Evolutionary conservation across 2,797 vertebrate species (phyloP).

Genomic region (Melopsittacus undulatus): DNA sequence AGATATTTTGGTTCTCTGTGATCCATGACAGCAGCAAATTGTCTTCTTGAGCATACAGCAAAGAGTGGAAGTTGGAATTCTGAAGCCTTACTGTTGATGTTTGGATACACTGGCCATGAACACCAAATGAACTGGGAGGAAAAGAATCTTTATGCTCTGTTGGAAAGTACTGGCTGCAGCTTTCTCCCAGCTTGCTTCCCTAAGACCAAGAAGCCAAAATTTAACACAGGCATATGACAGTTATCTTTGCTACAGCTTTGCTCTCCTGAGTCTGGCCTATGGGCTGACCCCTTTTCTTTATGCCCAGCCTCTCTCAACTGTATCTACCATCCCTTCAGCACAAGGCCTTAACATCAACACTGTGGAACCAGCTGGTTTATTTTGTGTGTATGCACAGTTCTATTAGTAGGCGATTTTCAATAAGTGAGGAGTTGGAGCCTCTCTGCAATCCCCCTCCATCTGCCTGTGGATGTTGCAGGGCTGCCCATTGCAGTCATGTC

Average conservation of each 20-base stretch:
- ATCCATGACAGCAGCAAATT: neutral
- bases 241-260: neutral
- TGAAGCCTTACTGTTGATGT: neutral
- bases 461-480: neutral
- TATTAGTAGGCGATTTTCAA: neutral
- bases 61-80: neutral
- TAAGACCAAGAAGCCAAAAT: neutral
- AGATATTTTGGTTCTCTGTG: neutral
- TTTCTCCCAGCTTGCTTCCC: neutral
- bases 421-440: neutral
- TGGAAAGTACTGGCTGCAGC: neutral
- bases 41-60: neutral
- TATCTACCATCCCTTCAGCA: neutral
- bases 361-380: neutral
- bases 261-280: neutral
- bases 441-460: neutral
- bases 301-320: neutral
- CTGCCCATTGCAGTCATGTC: rapidly evolving
- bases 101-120: neutral
- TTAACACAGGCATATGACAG: neutral
- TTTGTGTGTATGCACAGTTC: neutral
- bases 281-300: neutral
- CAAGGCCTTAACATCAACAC: rapidly evolving
- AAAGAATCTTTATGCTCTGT: neutral
- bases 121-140: neutral